These are phyloP conservation scores for Drosophila miranda DNA, from an alignment of 1,140 invertebrate genomes.

Conservation along the genomic window DNA sequence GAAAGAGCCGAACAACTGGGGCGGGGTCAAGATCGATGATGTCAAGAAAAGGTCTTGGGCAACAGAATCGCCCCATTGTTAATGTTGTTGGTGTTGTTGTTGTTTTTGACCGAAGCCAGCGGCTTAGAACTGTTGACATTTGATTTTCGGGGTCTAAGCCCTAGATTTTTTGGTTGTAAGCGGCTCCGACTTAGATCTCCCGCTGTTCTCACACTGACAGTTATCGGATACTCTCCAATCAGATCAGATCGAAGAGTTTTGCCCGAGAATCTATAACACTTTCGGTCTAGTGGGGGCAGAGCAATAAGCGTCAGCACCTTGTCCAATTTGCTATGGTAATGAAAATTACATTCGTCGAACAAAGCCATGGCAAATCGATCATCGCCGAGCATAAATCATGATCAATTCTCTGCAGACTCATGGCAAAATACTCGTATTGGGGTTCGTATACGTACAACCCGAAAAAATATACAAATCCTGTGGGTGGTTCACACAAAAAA, in stretches of 20 bases:
- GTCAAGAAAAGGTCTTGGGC: conserved; percentile 63
- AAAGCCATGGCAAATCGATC: conserved; percentile 67
- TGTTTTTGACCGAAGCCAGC: conserved; percentile 21
- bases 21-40: conserved; percentile 76
- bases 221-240: conserved; percentile 14
- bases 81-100: too few relatives aligned
- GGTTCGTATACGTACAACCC: background rate
- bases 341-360: conserved; percentile 71
- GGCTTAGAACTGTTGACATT: conserved; percentile 70
- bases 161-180: conserved; percentile 29
- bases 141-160: conserved; percentile 48
- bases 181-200: conserved; percentile 42
- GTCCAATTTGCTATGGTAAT: conserved; percentile 81
- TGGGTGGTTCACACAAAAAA: conserved; percentile 63
- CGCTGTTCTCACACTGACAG: conserved; percentile 45
- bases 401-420: conserved; percentile 44
- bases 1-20: conserved; percentile 50
- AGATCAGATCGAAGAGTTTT: conserved; percentile 10
- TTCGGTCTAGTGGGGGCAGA: conserved; percentile 33
- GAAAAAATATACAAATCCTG: conserved; percentile 53
- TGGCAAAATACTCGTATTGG: conserved; percentile 24
- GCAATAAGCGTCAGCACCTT: conserved; percentile 80
- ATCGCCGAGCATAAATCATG: conserved; percentile 71
- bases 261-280: conserved; percentile 55
- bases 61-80: conserved; percentile 9